These are phyloP conservation scores for Pollimyrus isidori DNA, from an alignment of 2,113 vertebrate genomes.

Conservation along the genomic window DNA sequence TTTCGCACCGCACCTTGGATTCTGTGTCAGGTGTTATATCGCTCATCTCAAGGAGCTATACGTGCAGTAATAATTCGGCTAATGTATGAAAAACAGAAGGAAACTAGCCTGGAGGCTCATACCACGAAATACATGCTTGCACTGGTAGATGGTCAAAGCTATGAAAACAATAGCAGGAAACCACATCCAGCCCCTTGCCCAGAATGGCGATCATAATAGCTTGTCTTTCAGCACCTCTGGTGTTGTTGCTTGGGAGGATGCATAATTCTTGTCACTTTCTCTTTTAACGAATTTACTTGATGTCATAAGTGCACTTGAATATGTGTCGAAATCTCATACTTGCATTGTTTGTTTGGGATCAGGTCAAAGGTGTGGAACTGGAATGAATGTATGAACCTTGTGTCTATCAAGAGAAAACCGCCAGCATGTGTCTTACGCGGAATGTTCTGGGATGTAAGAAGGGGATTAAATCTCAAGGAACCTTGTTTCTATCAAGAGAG, in stretches of 20 bases:
- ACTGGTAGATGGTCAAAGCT: neutral
- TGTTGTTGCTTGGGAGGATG: neutral
- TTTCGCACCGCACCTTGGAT: neutral
- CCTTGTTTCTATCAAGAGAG: conserved; percentile 79
- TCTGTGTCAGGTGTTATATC: neutral
- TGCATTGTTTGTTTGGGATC: neutral
- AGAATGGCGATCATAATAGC: neutral
- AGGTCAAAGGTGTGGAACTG: neutral
- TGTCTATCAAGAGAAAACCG: neutral
- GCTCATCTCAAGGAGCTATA: neutral
- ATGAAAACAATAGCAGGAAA: neutral
- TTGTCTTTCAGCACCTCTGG: neutral
- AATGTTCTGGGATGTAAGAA: too few relatives aligned
- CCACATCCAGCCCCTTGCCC: neutral
- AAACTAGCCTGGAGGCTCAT: neutral
- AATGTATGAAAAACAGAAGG: neutral
- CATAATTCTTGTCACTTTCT: neutral
- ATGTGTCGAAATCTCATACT: neutral
- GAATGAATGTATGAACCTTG: neutral
- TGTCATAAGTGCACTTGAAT: neutral
- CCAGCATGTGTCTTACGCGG: neutral
- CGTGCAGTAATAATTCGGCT: neutral
- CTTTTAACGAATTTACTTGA: neutral
- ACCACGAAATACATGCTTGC: neutral
- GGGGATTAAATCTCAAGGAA: conserved; percentile 51